Evolutionary conservation across 2,797 vertebrate species (phyloP), one percentile per base, ranked within the genome.

Genomic region (Octomys mimax): DNA sequence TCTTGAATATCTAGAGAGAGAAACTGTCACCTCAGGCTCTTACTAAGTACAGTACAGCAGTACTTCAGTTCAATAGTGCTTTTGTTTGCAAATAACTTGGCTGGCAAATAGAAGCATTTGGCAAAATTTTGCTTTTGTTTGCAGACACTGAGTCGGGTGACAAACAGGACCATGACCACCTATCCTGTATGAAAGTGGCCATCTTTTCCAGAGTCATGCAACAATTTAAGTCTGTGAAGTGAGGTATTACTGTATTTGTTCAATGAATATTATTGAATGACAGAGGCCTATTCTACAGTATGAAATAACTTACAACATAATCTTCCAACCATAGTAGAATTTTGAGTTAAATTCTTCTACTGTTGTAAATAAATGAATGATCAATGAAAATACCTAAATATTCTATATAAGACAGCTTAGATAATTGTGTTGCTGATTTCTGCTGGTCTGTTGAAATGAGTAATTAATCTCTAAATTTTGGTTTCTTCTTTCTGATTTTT

Each of bases 291-390:
- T n/a, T 42, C 18, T 66, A 59, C 54, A 89, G 36, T 7, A 87
- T 39, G 22, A 62, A 82, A 61, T 0, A 61, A 12, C 33, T 54
- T 61, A 39, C 22, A 31, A 49, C 42, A 68, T 79, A 87, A 22
- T 13, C 6, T 36, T 54, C 12, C 18, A 54, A 61, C 21, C 22
- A 61, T 39, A 83, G n/a, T 11, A 79, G 5, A 94, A 92, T 87
- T 57, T 86, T 80, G 31, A 66, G 22, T 86, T 95, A 92, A 89
- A 89, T 83, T 89, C 12, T 46, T 10, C 21, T 77, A 26, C 57
- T 31, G 21, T 26, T 9, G 59, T 7, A 87, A 89, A 71, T 92
- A 95, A 89, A 46, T 3, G 14, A 73, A 28, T 80, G 13, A 83
- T 18, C 31, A 79, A 36, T 31, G 18, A 87, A 92, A 87, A 73